Percentiles rank a stretch among this genome's conserved stretches.
These are phyloP conservation scores for Danio choprae DNA, from an alignment of 2,797 vertebrate genomes.

Conservation along the genomic window DNA sequence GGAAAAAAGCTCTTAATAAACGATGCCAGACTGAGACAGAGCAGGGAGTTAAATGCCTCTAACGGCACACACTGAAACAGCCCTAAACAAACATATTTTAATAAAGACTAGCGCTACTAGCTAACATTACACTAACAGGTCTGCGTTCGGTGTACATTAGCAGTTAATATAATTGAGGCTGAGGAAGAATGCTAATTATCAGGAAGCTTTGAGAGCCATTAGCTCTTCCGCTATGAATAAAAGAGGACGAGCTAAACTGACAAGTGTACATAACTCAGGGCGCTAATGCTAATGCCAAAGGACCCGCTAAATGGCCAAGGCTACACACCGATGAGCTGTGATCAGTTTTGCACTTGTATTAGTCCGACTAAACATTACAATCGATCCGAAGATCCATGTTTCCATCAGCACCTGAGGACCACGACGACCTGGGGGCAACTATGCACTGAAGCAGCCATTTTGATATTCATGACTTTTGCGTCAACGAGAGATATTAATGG, in stretches of 20 bases:
- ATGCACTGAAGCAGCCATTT: constrained; percentile 34
- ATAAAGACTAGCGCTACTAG: constrained; percentile 15
- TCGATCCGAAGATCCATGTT: constrained; percentile 13
- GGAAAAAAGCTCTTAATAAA: constrained; percentile 49
- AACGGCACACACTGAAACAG: constrained; percentile 24
- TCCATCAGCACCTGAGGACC: constrained; percentile 16
- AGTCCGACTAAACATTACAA: not conserved
- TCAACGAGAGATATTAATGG: constrained; percentile 50
- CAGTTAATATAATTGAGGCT: constrained; percentile 16
- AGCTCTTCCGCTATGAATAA: constrained; percentile 35
- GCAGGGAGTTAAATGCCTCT: constrained; percentile 48
- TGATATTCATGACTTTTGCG: constrained; percentile 48
- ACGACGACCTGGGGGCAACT: not conserved
- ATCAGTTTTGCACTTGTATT: constrained; percentile 5
- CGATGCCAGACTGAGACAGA: not conserved
- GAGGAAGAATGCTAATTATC: constrained; percentile 24
- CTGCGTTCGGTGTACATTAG: constrained; percentile 32
- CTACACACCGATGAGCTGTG: not conserved
- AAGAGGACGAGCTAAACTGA: constrained; percentile 24
- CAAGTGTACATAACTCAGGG: constrained; percentile 37
- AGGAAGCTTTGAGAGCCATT: constrained; percentile 37
- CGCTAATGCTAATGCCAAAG: constrained; percentile 5
- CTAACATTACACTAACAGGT: constrained; percentile 48
- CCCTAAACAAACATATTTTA: constrained; percentile 41
- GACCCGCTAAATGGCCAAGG: not conserved